Evolutionary conservation across 1,140 invertebrate species (phyloP), one percentile per base, ranked within the genome.

Genomic region (Scaptomyza graminum): DNA sequence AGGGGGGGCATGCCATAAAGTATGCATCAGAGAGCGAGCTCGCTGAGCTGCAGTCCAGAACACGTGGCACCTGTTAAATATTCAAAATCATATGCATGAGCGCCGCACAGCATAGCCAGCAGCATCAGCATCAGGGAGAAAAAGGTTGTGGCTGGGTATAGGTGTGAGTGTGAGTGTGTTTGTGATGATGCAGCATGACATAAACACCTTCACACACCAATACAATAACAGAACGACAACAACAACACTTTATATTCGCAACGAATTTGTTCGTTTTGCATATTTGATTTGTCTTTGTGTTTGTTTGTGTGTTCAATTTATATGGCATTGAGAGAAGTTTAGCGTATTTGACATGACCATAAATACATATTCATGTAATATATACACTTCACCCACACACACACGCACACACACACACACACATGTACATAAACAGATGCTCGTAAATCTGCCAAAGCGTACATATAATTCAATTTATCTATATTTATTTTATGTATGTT

Each of bases 31-130:
- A 55, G 4, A 69, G 68, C 74, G 78, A 75, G 78, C 62, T 59
- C 51, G 61, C 47, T 66, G n/a, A 57, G 72, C 51, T 77, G 69
- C 63, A 70, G 66, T 69, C 55, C 66, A 66, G 57, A 52, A 65
- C 50, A 31, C 73, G 69, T 78, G 70, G 41, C 64, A 79, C 78
- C 81, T 85, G 82, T 82, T 87, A 87, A 87, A 85, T 85, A 85
- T 85, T 85, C 83, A 85, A 87, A 85, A 85, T 83, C 76, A 83
- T 83, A 78, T 83, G 79, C 79, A 83, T 83, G 79, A 75, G 61
- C 68, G 31, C 5, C 72, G 60, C 73, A 71, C 59, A 51, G 76
- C 61, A 55, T 59, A 43, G 62, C 56, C 44, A 71, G 55, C 54
- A 43, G 57, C 60, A 22, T 37, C 25, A 44, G 37, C 31, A n/a